phyloP scores from a whole-genome alignment of 2,113 vertebrate species.

The Trogon melanurus region DNA sequence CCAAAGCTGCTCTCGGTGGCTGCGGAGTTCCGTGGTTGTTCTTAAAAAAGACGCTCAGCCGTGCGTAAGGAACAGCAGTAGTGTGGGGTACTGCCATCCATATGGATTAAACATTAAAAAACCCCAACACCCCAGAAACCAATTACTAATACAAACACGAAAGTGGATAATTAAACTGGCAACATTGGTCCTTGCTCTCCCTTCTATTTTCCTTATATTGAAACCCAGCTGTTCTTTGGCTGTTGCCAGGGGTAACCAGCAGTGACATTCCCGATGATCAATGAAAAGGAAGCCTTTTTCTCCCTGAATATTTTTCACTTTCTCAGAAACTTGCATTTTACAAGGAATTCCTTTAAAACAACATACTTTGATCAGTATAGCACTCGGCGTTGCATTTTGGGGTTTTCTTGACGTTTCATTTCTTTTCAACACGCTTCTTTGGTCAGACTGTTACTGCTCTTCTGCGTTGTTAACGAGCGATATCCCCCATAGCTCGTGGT shows the following conservation, averaged over 20 bases:
- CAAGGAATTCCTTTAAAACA: neutral
- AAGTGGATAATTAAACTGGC: neutral
- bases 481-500: neutral
- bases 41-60: neutral
- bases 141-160: constrained; percentile 25
- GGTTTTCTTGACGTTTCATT: neutral
- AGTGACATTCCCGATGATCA: neutral
- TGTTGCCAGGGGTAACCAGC: constrained; percentile 34
- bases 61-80: neutral
- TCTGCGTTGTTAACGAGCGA: rapidly evolving
- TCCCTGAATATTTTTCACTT: neutral
- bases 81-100: neutral
- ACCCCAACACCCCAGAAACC: neutral
- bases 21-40: neutral
- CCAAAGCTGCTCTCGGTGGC: neutral
- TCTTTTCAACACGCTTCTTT: neutral
- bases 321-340: neutral
- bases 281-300: neutral
- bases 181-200: neutral
- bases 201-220: neutral
- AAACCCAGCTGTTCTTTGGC: constrained; percentile 19
- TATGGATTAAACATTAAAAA: neutral
- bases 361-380: neutral
- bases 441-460: neutral
- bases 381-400: too few relatives aligned